Evolutionary conservation across 2,797 vertebrate genomes (phyloP).

Genomic region (Schizothorax lantsangensis): DNA sequence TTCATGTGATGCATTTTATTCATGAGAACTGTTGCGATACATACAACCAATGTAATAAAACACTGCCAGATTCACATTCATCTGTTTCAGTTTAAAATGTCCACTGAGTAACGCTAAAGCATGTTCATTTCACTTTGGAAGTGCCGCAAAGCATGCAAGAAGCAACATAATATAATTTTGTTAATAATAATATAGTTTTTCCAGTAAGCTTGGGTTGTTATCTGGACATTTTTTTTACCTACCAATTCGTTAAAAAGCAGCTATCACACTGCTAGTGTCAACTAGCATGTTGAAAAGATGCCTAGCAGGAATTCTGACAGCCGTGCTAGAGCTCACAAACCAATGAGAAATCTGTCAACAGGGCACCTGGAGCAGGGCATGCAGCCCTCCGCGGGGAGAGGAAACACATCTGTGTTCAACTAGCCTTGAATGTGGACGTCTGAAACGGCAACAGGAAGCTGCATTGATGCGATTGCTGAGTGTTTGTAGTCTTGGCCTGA

Average conservation of each 20-base stretch:
- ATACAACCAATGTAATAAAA: not conserved
- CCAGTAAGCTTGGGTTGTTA: not conserved
- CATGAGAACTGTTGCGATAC: not conserved
- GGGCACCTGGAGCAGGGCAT: constrained; percentile 23
- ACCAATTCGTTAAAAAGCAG: not conserved
- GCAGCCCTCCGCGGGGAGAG: constrained; percentile 18
- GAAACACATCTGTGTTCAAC: constrained; percentile 43
- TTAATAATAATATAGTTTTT: too few species aligned
- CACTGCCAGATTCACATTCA: not conserved
- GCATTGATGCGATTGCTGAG: constrained; percentile 31
- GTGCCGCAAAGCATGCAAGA: not conserved
- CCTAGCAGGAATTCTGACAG: not conserved
- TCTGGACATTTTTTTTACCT: not conserved
- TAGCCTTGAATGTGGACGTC: constrained; percentile 26
- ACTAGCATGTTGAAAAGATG: constrained; percentile 1
- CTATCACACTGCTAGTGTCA: not conserved
- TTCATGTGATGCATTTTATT: not conserved
- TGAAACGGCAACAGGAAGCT: constrained; percentile 34
- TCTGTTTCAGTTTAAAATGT: not conserved
- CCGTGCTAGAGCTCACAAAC: not conserved
- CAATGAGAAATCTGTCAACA: constrained; percentile 22
- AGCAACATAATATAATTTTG: not conserved
- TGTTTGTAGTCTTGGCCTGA: constrained; percentile 33
- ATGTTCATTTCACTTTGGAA: not conserved
- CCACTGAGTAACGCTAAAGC: not conserved